These are phyloP conservation scores for Xiphophorus hellerii DNA, from an alignment of 2,113 vertebrate species.

Conservation along the genomic window DNA sequence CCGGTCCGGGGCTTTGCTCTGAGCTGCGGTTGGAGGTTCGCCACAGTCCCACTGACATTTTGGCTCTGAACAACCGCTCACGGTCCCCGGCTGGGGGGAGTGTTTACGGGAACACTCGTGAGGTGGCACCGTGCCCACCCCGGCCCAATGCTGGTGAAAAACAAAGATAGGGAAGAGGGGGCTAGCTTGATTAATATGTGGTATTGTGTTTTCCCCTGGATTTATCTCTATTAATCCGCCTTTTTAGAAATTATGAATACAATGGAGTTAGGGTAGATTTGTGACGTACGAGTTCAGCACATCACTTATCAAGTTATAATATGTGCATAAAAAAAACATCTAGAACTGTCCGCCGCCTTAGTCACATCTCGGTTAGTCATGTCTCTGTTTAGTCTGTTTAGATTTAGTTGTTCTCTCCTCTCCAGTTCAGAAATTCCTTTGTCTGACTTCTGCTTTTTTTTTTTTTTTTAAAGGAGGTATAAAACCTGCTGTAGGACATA, in stretches of 20 bases:
- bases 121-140: constrained; percentile 63
- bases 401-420: constrained; percentile 45
- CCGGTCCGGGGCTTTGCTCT: constrained; percentile 54
- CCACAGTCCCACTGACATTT: constrained; percentile 63
- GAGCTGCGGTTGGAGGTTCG: constrained; percentile 60
- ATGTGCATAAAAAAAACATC: constrained; percentile 18
- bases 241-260: constrained; percentile 13
- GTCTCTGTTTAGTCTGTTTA: constrained; percentile 71
- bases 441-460: constrained; percentile 52
- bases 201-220: constrained; percentile 16
- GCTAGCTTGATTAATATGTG: constrained; percentile 23
- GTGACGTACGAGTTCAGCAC: constrained; percentile 16
- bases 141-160: constrained; percentile 62
- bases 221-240: constrained; percentile 16
- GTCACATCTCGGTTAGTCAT: constrained; percentile 71
- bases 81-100: constrained; percentile 59
- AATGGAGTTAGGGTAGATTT: not conserved
- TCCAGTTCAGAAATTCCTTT: constrained; percentile 33
- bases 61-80: constrained; percentile 53
- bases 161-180: constrained; percentile 41
- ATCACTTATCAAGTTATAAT: constrained; percentile 33
- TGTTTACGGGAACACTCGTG: constrained; percentile 74
- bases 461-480: not conserved
- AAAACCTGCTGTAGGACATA: constrained; percentile 16
- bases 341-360: constrained; percentile 46